Percentiles rank a stretch among this genome's conserved stretches.
These are phyloP conservation scores for Mya arenaria DNA, from an alignment of 1,140 invertebrate genomes.

Conservation along the genomic window DNA sequence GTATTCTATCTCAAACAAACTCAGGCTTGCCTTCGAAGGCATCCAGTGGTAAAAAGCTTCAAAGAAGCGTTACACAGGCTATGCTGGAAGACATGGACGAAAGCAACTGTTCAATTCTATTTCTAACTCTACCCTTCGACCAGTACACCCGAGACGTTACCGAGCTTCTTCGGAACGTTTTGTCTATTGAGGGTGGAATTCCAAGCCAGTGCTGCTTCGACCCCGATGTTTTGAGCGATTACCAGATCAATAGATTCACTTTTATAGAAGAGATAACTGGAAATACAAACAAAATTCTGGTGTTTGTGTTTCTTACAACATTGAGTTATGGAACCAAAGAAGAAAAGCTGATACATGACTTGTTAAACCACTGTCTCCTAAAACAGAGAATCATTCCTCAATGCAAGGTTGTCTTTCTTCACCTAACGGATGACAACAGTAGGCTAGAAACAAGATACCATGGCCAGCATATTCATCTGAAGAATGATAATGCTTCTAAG, in stretches of 20 bases:
- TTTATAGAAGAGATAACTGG: background rate
- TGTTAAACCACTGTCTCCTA: conserved; percentile 3
- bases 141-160: conserved; percentile 10
- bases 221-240: background rate
- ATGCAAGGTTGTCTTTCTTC: conserved; percentile 16
- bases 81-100: background rate
- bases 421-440: conserved; percentile 8
- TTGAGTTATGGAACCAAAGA: background rate
- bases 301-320: conserved; percentile 26
- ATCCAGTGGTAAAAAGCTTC: background rate
- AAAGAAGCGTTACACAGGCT: background rate
- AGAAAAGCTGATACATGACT: background rate
- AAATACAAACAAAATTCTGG: conserved; percentile 3
- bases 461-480: conserved; percentile 6
- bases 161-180: background rate
- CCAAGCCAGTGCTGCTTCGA: conserved; percentile 22
- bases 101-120: background rate
- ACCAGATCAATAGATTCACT: background rate
- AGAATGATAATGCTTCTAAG: background rate
- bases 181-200: background rate
- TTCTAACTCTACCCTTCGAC: conserved; percentile 6
- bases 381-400: background rate
- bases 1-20: background rate
- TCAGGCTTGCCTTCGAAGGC: background rate
- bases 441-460: background rate